A percentile compares a stretch with the other conserved stretches of the same genome.
Conservation (phyloP, 2,888 invertebrate species). For the Chaetoderma sp. region DNA sequence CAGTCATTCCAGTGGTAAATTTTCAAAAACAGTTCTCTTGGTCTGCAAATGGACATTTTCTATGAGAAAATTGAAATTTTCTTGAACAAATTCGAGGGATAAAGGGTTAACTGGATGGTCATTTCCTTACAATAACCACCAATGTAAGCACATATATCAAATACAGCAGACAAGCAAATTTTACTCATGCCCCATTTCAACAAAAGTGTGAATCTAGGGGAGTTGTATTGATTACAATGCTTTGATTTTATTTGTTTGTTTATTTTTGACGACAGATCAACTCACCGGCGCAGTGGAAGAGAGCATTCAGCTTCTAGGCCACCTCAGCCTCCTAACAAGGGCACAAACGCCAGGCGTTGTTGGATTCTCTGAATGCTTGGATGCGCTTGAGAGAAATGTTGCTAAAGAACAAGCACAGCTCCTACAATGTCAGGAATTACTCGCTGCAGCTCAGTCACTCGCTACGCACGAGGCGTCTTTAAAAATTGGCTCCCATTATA, state of each 20-base stretch:
- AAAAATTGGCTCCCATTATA: no score
- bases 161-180: no score
- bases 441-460: conserved; percentile 52
- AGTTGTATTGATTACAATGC: neutral
- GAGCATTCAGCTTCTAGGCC: conserved; percentile 57
- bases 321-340: conserved; percentile 43
- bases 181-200: neutral
- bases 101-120: no score
- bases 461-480: conserved; percentile 53
- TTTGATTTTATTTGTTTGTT: neutral
- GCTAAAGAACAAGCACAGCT: conserved; percentile 42
- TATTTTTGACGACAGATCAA: conserved; percentile 40
- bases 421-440: conserved; percentile 51
- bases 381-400: conserved; percentile 43
- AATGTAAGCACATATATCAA: neutral
- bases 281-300: conserved; percentile 48
- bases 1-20: no score
- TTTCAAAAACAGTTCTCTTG: no score
- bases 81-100: no score
- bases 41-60: no score
- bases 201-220: neutral
- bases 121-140: no score
- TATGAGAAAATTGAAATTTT: no score
- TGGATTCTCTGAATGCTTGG: conserved; percentile 42
- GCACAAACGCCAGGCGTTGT: conserved; percentile 42